phyloP scores from a whole-genome alignment of 2,888 invertebrate species.

The Harmothoe impar region DNA sequence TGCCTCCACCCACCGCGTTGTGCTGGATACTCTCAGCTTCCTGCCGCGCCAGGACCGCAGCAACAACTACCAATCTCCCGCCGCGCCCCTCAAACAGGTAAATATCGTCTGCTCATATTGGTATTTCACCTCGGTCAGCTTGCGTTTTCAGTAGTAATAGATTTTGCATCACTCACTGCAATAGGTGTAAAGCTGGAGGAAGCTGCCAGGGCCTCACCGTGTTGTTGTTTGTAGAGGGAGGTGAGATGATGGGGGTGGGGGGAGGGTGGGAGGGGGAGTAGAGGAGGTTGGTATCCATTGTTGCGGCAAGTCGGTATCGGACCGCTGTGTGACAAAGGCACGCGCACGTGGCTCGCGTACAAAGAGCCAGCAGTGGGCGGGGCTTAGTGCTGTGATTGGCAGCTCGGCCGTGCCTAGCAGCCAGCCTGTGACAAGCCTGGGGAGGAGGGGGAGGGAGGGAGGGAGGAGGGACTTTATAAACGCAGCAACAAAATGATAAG shows the following conservation, averaged over 20 bases:
- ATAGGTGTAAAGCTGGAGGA: neutral
- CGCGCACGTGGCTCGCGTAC: constrained; percentile 59
- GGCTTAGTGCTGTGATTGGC: constrained; percentile 43
- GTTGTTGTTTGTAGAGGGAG: constrained; percentile 29
- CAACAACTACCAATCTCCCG: neutral
- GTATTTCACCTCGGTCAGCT: neutral
- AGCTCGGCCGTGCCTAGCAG: neutral
- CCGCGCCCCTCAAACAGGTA: neutral
- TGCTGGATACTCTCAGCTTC: neutral
- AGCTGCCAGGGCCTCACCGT: neutral
- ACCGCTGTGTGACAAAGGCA: constrained; percentile 28
- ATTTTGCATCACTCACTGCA: too few relatives aligned
- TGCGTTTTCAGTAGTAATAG: neutral
- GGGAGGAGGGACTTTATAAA: neutral
- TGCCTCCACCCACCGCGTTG: neutral
- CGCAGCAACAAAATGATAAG: neutral
- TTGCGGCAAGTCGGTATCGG: constrained; percentile 1
- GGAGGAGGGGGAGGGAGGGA: constrained; percentile 9
- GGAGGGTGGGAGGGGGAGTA: neutral
- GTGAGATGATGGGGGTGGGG: neutral
- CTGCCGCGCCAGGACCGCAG: neutral
- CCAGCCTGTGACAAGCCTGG: constrained; percentile 31
- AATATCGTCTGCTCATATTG: constrained; percentile 3
- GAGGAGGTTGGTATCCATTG: constrained; percentile 5
- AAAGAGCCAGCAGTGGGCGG: constrained; percentile 48